Conservation (phyloP, 1,140 invertebrate species). For the Scaptomyza graminum region DNA sequence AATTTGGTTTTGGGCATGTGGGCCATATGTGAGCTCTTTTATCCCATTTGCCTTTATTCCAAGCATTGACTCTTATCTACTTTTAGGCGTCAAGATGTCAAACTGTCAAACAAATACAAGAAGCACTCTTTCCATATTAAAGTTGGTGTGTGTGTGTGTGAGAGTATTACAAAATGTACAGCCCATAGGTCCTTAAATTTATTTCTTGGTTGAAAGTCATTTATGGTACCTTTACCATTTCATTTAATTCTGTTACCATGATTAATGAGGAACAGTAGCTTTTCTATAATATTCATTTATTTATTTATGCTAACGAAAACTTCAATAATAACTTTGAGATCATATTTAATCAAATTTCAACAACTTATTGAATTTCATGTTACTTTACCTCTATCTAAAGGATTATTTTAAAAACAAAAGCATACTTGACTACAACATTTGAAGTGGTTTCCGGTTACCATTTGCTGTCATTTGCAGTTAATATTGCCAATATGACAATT, state of each 20-base stretch:
- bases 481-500: slow-evolving; percentile 32
- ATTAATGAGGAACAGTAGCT: too few relatives aligned
- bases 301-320: too few relatives aligned
- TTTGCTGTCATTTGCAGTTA: background rate
- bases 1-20: slow-evolving; percentile 41
- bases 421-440: background rate
- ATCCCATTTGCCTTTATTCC: slow-evolving; percentile 40
- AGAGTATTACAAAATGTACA: background rate
- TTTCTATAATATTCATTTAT: too few relatives aligned
- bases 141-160: background rate
- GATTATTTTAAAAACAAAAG: background rate
- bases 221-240: too few relatives aligned
- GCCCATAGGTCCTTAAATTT: background rate
- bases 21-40: slow-evolving; percentile 20
- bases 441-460: background rate
- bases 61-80: slow-evolving; percentile 34
- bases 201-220: too few relatives aligned
- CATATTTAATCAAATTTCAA: too few relatives aligned
- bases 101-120: slow-evolving; percentile 16
- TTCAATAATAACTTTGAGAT: too few relatives aligned
- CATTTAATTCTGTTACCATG: too few relatives aligned
- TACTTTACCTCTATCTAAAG: background rate
- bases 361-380: too few relatives aligned
- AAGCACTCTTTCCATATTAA: slow-evolving; percentile 12
- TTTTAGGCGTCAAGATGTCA: slow-evolving; percentile 39